Evolutionary conservation across 2,797 vertebrate species (phyloP), one percentile per base, ranked within the genome.

Genomic region (Apodemus agrarius): DNA sequence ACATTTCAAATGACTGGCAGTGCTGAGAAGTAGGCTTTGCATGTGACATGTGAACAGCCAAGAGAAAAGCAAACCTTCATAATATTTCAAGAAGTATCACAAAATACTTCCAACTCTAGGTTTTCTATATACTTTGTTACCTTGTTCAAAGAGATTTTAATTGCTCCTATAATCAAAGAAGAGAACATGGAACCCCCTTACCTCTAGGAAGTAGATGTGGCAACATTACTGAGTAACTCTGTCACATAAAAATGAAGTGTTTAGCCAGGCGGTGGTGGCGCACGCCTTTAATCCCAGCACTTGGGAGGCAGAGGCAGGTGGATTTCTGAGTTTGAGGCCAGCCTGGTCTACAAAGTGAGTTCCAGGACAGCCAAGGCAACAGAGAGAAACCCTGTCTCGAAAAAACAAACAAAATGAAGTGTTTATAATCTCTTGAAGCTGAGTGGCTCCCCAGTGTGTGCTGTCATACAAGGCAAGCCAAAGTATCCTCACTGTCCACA

Each of bases 91-190:
- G 83, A 87, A 61, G 84, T 67, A 40, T 78, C 93, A 95, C 0
- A 21, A 82, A n/a, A 95, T 57, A 65, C 24, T 12, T 40, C 52
- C 12, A 84, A 79, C 8, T 40, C 52, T 37, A 89, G 46, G 65
- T 80, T 83, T 89, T 61, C 87, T 93, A 92, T 87, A 72, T 76
- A 74, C 61, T 85, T 89, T 49, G n/a, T 75, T 72, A 72, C 72
- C 22, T 31, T 59, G 76, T 16, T 92, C 89, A 80, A 21, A 97
- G 89, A 43, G 12, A 83, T 63, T 17, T 17, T 63, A 65, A 63
- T n/a, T 83, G 72, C 26, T 40, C 31, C 86, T 52, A 69, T 74
- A 65, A 37, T 2, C 67, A 83, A 75, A 69, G 76, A 75, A 67
- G 67, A 86, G 65, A 54, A 31, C 17, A 43, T 31, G 52, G 65